Evolutionary conservation across 2,113 vertebrate species (phyloP).

Genomic region (Colaptes auratus): DNA sequence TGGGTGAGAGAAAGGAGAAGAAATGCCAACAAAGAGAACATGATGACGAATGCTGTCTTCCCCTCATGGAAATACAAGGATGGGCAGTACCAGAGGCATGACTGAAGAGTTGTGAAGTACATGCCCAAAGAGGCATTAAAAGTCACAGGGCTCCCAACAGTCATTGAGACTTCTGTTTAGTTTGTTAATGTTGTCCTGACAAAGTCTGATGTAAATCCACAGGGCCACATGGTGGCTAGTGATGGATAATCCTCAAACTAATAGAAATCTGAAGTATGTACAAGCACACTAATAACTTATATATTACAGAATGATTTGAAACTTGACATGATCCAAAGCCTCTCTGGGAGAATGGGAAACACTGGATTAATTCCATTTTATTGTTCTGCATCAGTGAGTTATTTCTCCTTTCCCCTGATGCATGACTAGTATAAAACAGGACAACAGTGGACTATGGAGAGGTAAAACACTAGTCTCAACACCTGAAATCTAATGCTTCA

Average conservation of each 20-base stretch:
- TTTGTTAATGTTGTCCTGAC: background rate
- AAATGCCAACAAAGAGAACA: background rate
- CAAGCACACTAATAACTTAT: background rate
- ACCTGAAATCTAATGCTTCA: background rate
- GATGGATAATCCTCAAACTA: background rate
- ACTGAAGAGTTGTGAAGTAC: background rate
- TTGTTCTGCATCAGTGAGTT: background rate
- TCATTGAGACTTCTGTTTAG: background rate
- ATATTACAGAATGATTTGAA: background rate
- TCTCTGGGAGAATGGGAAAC: background rate
- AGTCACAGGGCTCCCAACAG: background rate
- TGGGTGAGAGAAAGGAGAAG: background rate
- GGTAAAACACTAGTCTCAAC: background rate
- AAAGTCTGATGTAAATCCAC: background rate
- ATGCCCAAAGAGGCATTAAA: background rate
- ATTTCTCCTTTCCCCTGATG: background rate
- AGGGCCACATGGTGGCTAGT: background rate
- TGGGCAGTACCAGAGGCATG: accelerated
- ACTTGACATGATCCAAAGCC: background rate
- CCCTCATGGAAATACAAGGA: background rate
- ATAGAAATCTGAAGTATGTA: background rate
- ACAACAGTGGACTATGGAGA: background rate
- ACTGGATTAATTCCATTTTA: background rate
- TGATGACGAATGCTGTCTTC: background rate
- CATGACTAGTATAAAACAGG: background rate